Evolutionary conservation across 2,797 vertebrate genomes (phyloP).

Genomic region (Megalops cyprinoides): DNA sequence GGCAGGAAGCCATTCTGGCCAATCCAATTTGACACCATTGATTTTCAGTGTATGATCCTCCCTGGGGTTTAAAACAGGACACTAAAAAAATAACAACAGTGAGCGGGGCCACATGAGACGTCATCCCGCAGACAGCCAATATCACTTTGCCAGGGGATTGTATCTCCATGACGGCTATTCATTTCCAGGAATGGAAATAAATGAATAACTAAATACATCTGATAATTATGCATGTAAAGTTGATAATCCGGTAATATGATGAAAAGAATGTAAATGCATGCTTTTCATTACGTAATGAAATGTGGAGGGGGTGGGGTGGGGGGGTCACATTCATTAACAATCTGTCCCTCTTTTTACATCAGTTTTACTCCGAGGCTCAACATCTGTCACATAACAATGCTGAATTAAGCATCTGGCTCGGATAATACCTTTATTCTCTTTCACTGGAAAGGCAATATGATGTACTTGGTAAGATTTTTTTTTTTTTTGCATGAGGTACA

Average conservation of each 20-base stretch:
- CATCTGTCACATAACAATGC: conserved; percentile 42
- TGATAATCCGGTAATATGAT: conserved; percentile 25
- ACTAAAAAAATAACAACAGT: not conserved
- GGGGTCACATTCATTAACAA: conserved; percentile 38
- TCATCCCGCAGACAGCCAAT: not conserved
- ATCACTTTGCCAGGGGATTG: not conserved
- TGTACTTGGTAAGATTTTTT: not conserved
- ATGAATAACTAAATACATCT: not conserved
- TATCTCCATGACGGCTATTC: not conserved
- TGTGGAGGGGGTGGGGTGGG: conserved; percentile 1
- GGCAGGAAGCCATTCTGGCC: not conserved
- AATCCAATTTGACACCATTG: conserved; percentile 19
- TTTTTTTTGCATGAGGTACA: conserved; percentile 12
- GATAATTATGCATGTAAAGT: not conserved
- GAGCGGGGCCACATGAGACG: not conserved
- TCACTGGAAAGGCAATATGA: conserved; percentile 12
- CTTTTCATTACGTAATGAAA: conserved; percentile 38
- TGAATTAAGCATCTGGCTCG: conserved; percentile 42
- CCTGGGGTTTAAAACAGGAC: not conserved
- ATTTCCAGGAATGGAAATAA: not conserved
- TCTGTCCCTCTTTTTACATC: conserved; percentile 39
- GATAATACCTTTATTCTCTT: conserved; percentile 26
- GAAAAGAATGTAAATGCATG: not conserved
- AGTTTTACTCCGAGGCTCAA: conserved; percentile 24
- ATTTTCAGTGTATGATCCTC: conserved; percentile 11